Percentiles rank a stretch among this genome's conserved stretches.
Evolutionary conservation across 92 coral and sea anemone genomes (phyloP).

Genomic region (Heliopora coerulea): DNA sequence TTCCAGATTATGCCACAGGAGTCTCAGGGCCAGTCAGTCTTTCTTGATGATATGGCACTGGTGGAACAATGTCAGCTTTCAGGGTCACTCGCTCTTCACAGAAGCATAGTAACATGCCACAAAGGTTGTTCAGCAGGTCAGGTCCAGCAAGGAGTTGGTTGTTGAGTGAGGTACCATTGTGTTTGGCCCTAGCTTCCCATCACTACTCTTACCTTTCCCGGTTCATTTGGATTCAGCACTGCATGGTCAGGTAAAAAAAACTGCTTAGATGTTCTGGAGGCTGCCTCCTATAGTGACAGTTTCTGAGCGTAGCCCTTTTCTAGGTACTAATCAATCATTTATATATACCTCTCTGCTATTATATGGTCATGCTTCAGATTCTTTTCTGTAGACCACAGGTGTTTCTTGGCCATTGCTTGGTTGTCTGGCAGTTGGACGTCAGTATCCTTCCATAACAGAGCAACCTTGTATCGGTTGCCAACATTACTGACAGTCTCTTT

Average conservation of each 20-base stretch:
- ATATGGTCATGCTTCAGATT: constrained; percentile 39
- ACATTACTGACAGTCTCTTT: constrained; percentile 47
- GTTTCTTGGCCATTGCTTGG: no score
- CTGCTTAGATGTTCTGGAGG: background rate
- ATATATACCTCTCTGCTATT: constrained; percentile 50
- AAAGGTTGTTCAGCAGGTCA: constrained; percentile 52
- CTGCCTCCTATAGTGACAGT: constrained; percentile 18
- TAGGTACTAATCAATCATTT: constrained; percentile 48
- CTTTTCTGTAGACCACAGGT: constrained; percentile 49
- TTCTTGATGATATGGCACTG: constrained; percentile 48
- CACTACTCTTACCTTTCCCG: constrained; percentile 60
- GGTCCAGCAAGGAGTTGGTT: constrained; percentile 65
- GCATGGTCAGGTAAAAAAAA: constrained; percentile 60
- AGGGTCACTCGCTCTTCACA: constrained; percentile 52
- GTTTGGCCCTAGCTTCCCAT: constrained; percentile 66
- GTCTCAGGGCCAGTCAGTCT: constrained; percentile 55
- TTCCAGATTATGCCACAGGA: constrained; percentile 61
- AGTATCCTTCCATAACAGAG: constrained; percentile 50
- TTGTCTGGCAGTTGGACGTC: no score
- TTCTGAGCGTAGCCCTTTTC: constrained; percentile 35
- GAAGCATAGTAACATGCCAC: constrained; percentile 62
- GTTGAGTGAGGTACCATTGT: constrained; percentile 49
- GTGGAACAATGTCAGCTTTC: constrained; percentile 65
- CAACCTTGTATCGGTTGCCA: constrained; percentile 43
- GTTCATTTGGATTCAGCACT: constrained; percentile 50